Base-by-base conservation (phyloP, 2,888 invertebrate genomes). In the Phanerotoma sp. region DNA sequence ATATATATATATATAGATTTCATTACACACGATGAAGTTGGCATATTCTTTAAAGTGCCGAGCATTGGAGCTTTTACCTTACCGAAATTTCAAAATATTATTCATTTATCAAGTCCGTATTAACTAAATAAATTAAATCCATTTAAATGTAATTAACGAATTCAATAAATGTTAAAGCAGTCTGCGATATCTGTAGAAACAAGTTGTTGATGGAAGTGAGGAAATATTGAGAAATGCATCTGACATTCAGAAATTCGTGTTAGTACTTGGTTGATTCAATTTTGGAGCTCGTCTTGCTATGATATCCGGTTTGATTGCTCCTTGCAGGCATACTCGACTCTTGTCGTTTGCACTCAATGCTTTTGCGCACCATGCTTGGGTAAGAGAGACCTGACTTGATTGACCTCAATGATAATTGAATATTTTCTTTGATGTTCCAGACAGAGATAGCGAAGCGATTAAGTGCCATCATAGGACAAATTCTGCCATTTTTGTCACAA, bases 361-460 rank as follows among this genome's bases (percentile, higher is more conserved):
- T 38, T 38, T 38, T 38, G 38, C 20, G 38, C 38, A 38, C 18
- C 38, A 18, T 20, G 16, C 38, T 18, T 20, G 18, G 20, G 20
- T 38, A 18, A 7, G 20, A 35, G 15, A 35, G 38, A 38, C 13
- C 22, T 22, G n/a, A 45, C 16, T 45, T 32, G 28, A 40, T 40
- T 40, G 10, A 28, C 28, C 40, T 20, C 38, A 40, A 40, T 49
- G 25, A 18, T 40, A 47, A 15, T 37, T 22, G 11, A 32, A 16
- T 45, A 49, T 51, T 15, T 46, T 33, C 16, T 59, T 58, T 59
- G 47, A 61, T 56, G 51, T 73, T 87, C 54, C 87, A 95, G 93
- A 93, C 93, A 81, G 96, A 96, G 83, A 94, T 96, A 77, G 92
- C 92, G 67, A 96, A 96, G 82, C 84, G 95, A 78, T 82, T 96